These are phyloP conservation scores for Lycaena phlaeas DNA, from an alignment of 2,888 invertebrate genomes.

Conservation along the genomic window DNA sequence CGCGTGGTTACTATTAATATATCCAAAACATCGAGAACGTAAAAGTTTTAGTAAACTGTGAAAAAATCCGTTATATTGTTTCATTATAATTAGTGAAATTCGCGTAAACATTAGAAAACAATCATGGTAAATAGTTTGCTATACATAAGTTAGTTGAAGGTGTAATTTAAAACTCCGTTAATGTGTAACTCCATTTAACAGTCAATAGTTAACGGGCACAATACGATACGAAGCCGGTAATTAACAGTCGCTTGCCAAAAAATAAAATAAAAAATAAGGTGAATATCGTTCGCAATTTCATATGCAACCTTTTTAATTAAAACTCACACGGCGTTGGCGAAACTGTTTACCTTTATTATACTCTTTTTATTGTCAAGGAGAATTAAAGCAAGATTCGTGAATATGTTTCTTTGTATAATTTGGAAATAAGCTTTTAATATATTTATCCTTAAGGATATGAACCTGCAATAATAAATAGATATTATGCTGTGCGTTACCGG, in stretches of 20 bases:
- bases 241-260: conserved; percentile 15
- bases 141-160: no score
- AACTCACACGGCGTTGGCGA: conserved; percentile 5
- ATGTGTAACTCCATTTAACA: conserved; percentile 8
- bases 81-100: no score
- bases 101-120: no score
- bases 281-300: conserved; percentile 7
- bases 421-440: not conserved
- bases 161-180: not conserved
- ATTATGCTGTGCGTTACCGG: no score
- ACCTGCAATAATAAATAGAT: no score
- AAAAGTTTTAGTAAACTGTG: no score
- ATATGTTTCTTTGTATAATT: not conserved
- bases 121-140: no score
- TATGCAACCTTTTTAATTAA: conserved; percentile 8
- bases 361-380: conserved; percentile 5
- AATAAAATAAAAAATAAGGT: conserved; percentile 10
- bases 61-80: no score
- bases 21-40: no score
- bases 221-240: conserved; percentile 16
- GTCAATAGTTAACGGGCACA: conserved; percentile 10
- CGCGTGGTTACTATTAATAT: no score
- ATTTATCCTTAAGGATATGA: no score
- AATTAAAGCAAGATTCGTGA: conserved; percentile 3
- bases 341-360: conserved; percentile 6